Conservation (phyloP, 2,888 invertebrate species). For the Abscondita cerata region DNA sequence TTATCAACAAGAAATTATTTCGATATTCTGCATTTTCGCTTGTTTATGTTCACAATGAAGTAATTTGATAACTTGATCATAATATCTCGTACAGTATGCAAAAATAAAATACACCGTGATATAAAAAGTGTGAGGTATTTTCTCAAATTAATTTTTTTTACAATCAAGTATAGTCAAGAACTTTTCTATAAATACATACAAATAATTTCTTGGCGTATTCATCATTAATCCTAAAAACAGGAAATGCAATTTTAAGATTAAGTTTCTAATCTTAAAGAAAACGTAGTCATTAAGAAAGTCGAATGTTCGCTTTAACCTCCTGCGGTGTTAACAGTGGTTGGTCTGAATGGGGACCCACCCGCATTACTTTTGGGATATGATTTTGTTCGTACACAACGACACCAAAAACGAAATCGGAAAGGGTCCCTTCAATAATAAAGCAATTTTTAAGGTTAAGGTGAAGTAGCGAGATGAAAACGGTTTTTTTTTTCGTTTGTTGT, state of each 20-base stretch:
- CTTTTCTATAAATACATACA: too few relatives aligned
- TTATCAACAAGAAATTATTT: too few relatives aligned
- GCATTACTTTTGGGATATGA: constrained; percentile 21
- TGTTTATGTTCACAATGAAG: too few relatives aligned
- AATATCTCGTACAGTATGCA: too few relatives aligned
- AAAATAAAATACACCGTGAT: too few relatives aligned
- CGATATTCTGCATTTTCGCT: too few relatives aligned
- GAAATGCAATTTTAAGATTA: constrained; percentile 11
- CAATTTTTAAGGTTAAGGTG: constrained; percentile 10
- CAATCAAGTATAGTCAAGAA: too few relatives aligned
- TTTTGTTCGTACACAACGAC: neutral
- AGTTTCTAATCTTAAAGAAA: constrained; percentile 7
- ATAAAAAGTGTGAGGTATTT: too few relatives aligned
- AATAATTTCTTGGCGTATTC: too few relatives aligned
- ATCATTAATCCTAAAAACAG: constrained; percentile 5
- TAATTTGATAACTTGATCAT: too few relatives aligned
- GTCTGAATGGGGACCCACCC: constrained; percentile 27
- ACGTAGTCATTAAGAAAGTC: constrained; percentile 23
- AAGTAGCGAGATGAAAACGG: constrained; percentile 5
- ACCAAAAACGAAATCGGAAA: constrained; percentile 20
- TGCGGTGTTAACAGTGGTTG: constrained; percentile 21
- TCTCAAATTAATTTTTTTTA: too few relatives aligned
- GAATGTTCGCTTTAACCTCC: constrained; percentile 25
- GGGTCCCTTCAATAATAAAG: constrained; percentile 17
- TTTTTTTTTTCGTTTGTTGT: too few relatives aligned